These are phyloP conservation scores for Galbula dea DNA, from an alignment of 2,113 vertebrate species.

Conservation along the genomic window DNA sequence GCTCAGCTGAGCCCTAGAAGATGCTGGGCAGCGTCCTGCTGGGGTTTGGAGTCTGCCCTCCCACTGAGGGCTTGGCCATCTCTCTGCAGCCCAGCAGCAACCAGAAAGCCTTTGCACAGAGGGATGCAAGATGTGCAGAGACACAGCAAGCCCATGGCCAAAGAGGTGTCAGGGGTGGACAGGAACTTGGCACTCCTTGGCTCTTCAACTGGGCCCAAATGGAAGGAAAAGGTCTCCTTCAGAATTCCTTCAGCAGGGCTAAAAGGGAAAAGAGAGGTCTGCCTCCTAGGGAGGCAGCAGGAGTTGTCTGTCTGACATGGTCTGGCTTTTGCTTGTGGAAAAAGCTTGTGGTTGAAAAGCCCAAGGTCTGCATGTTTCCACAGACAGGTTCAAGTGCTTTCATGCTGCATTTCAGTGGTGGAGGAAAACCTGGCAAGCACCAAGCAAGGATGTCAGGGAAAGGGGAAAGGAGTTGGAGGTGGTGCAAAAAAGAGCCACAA, in stretches of 20 bases:
- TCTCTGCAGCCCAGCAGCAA: neutral
- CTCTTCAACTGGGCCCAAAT: neutral
- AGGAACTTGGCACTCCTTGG: neutral
- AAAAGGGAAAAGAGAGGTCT: neutral
- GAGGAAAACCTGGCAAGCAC: neutral
- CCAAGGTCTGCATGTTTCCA: neutral
- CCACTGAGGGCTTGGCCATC: neutral
- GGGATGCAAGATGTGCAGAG: neutral
- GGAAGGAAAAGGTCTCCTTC: neutral
- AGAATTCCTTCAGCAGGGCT: neutral
- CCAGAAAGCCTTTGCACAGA: neutral
- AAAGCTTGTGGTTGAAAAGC: neutral
- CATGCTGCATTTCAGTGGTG: fast-evolving
- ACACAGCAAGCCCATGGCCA: neutral
- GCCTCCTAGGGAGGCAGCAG: neutral
- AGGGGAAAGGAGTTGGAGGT: neutral
- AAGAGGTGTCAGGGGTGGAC: neutral
- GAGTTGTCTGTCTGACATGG: neutral
- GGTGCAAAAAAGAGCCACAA: neutral
- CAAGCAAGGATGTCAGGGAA: neutral
- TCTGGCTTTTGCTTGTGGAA: neutral
- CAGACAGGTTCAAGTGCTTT: neutral
- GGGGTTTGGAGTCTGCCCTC: neutral
- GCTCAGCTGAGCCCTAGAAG: neutral
- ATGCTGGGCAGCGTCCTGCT: neutral